Base-by-base conservation (phyloP, 2,797 vertebrate genomes). In the Pantherophis alleghaniensis region DNA sequence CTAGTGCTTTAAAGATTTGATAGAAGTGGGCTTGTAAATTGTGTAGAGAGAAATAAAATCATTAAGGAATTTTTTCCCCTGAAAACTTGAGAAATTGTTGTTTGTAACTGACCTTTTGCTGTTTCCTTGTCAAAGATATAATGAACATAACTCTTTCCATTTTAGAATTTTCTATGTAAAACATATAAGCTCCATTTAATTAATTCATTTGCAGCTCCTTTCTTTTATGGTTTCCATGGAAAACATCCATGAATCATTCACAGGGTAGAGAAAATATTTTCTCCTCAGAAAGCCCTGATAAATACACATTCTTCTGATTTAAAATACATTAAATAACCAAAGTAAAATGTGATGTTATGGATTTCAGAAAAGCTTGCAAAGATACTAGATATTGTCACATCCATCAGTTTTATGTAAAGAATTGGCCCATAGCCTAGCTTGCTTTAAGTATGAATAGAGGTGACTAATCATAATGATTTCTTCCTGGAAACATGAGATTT, bases 161-260 rank as follows among this genome's bases (percentile, higher is more conserved):
- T 95, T 95, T 94, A 13, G 28, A 90, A 92, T 91, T 24, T 63
- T 13, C 66, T 74, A 28, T 59, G 42, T 63, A 89, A 91, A 83
- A 37, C 53, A 47, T 60, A 88, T 51, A 11, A 37, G 66, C 91
- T 91, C 37, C 90, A 91, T 4, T 5, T 57, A 22, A 90, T 90
- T 90, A 86, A 88, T 92, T 53, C 37, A 59, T 88, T 55, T 59
- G 26, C 89, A 93, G 28, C 92, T 94, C 12, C 24, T 91, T 92
- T 88, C 60, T 92, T 92, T 88, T 91, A 69, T 42, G n/a, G 66
- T 89, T 92, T 66, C 42, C 32, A 32, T 86, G 88, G 66, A 88
- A 93, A 92, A 90, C 37, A 90, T 47, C 22, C 24, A 37, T 90
- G 42, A 93, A 56, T 88, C 60, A 51, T 37, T 63, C n/a, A 57